A percentile compares a stretch with the other conserved stretches of the same genome.
phyloP scores from a whole-genome alignment of 1,140 invertebrate species.

The Pogonomyrmex californicus region DNA sequence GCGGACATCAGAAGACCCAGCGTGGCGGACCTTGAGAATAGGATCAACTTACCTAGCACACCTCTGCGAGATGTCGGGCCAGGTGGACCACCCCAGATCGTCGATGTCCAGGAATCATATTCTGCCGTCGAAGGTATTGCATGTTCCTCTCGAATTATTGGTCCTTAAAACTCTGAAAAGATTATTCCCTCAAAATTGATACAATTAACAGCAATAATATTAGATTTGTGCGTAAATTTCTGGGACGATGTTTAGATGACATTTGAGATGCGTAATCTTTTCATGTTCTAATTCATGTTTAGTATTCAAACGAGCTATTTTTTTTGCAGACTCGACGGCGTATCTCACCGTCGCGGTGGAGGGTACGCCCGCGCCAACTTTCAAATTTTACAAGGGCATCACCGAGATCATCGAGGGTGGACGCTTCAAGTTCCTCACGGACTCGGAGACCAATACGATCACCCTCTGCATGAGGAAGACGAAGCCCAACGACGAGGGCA shows the following conservation, averaged over 20 bases:
- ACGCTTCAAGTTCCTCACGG: slow-evolving; percentile 96
- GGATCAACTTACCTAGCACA: slow-evolving; percentile 96
- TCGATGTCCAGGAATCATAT: slow-evolving; percentile 96
- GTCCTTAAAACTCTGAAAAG: not conserved
- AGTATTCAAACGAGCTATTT: not conserved
- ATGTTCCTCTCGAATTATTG: not conserved
- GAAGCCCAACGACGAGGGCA: slow-evolving; percentile 98
- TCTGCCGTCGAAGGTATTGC: slow-evolving; percentile 95
- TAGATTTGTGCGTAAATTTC: too few relatives aligned
- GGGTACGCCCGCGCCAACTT: slow-evolving; percentile 97
- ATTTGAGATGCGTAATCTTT: too few relatives aligned
- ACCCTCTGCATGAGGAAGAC: slow-evolving; percentile 98
- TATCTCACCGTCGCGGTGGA: slow-evolving; percentile 96
- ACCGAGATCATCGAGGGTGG: slow-evolving; percentile 97
- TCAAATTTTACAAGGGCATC: slow-evolving; percentile 97
- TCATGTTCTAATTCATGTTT: too few relatives aligned
- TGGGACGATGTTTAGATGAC: too few relatives aligned
- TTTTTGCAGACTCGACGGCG: slow-evolving; percentile 92
- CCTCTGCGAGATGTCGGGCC: slow-evolving; percentile 93
- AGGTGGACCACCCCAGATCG: slow-evolving; percentile 94
- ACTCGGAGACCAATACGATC: slow-evolving; percentile 95
- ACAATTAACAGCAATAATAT: not conserved
- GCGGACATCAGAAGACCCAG: slow-evolving; percentile 93
- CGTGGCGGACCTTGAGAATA: slow-evolving; percentile 95
- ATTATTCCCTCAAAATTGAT: not conserved